Conservation (phyloP, 2,888 invertebrate genomes). For the Theretra japonica region DNA sequence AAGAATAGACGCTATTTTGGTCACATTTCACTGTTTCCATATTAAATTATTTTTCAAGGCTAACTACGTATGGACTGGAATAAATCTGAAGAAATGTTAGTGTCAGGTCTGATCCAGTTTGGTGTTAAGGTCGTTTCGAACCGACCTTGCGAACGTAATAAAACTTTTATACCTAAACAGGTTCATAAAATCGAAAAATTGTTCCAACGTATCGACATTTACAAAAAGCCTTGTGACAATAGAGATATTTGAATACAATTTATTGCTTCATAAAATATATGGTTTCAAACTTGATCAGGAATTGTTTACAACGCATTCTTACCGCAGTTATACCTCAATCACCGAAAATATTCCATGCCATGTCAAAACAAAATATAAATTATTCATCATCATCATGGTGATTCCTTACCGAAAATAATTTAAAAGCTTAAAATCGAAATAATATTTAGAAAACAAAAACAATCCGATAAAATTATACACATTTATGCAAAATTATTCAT, state of each 20-base stretch:
- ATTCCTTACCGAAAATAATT: neutral
- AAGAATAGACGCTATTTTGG: conserved; percentile 1
- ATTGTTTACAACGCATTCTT: too few relatives aligned
- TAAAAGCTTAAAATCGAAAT: neutral
- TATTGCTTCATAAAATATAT: neutral
- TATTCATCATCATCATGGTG: neutral
- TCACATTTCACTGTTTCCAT: neutral
- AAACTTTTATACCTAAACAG: neutral
- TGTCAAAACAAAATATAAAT: neutral
- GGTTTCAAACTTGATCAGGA: neutral
- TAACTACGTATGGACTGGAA: neutral
- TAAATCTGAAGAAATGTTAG: neutral
- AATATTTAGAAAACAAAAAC: neutral
- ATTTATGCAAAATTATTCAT: conserved; percentile 15
- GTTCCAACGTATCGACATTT: neutral
- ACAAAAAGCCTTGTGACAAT: neutral
- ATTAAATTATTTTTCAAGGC: conserved; percentile 4
- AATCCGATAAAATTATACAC: neutral
- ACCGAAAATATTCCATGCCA: neutral
- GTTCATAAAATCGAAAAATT: neutral
- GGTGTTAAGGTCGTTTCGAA: neutral
- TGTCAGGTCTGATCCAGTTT: neutral
- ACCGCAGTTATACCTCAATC: too few relatives aligned
- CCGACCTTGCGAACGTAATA: conserved; percentile 7
- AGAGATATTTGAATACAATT: neutral